Conservation (phyloP, 1,140 invertebrate genomes). For the Meloidogyne floridensis region DNA sequence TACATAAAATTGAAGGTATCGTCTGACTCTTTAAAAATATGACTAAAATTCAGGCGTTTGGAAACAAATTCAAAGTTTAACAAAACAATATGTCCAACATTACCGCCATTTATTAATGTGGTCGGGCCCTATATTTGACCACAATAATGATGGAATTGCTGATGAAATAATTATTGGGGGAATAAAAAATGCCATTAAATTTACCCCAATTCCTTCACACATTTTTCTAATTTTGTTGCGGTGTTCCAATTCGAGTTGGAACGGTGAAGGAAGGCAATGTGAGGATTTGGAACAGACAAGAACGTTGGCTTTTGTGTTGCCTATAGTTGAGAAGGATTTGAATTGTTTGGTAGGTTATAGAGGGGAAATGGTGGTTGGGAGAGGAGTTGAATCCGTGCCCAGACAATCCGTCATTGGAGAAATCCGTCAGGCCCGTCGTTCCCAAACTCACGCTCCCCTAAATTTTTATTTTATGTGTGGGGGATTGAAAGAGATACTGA, state of each 20-base stretch:
- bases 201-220: slow-evolving; percentile 36
- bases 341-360: slow-evolving; percentile 44
- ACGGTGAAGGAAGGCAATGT: slow-evolving; percentile 44
- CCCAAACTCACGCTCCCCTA: no score
- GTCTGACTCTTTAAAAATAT: neutral
- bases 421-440: no score
- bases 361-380: no score
- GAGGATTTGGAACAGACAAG: slow-evolving; percentile 33
- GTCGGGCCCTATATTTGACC: slow-evolving; percentile 47
- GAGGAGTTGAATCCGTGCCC: no score
- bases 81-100: slow-evolving; percentile 37
- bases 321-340: slow-evolving; percentile 38
- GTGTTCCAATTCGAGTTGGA: slow-evolving; percentile 43
- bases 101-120: slow-evolving; percentile 40
- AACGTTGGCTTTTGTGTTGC: slow-evolving; percentile 47
- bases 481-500: no score
- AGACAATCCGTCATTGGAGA: no score
- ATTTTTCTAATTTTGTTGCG: slow-evolving; percentile 50
- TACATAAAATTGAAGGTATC: no score
- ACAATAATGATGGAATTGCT: slow-evolving; percentile 45
- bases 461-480: no score
- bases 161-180: slow-evolving; percentile 18
- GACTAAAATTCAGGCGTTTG: slow-evolving; percentile 16
- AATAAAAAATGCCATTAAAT: slow-evolving; percentile 2
- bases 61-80: slow-evolving; percentile 40